These are phyloP conservation scores for Anarhynchus alexandrinus DNA, from an alignment of 2,113 vertebrate species.

Conservation along the genomic window DNA sequence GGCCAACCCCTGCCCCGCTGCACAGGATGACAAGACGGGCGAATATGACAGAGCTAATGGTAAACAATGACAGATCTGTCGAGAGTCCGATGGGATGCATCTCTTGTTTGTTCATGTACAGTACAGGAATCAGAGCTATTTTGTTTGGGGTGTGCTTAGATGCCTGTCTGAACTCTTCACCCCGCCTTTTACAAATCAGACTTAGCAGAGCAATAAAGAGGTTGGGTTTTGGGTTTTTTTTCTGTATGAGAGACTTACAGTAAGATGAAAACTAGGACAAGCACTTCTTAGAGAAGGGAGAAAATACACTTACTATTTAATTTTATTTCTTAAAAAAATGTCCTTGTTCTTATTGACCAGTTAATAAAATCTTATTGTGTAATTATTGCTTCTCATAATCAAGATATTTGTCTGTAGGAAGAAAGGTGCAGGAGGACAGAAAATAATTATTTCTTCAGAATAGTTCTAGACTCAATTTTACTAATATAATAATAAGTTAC, in stretches of 20 bases:
- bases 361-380: background rate
- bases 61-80: constrained; percentile 73
- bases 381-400: background rate
- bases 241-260: background rate
- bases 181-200: constrained; percentile 53
- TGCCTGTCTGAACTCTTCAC: constrained; percentile 73
- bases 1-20: constrained; percentile 44
- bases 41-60: constrained; percentile 64
- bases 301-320: background rate
- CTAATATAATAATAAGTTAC: background rate
- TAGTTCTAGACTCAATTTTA: background rate
- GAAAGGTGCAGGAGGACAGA: background rate
- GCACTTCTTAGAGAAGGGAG: background rate
- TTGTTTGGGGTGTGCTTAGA: constrained; percentile 60
- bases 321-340: background rate
- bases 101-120: constrained; percentile 39
- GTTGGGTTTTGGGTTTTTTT: background rate
- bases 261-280: constrained; percentile 27
- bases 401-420: background rate
- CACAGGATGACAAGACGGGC: constrained; percentile 60
- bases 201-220: constrained; percentile 41
- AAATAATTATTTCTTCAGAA: background rate
- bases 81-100: constrained; percentile 34
- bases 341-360: background rate
- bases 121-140: constrained; percentile 53